A percentile compares a stretch with the other conserved stretches of the same genome.
Conservation (phyloP, 2,888 invertebrate species). For the Microplitis manilae region DNA sequence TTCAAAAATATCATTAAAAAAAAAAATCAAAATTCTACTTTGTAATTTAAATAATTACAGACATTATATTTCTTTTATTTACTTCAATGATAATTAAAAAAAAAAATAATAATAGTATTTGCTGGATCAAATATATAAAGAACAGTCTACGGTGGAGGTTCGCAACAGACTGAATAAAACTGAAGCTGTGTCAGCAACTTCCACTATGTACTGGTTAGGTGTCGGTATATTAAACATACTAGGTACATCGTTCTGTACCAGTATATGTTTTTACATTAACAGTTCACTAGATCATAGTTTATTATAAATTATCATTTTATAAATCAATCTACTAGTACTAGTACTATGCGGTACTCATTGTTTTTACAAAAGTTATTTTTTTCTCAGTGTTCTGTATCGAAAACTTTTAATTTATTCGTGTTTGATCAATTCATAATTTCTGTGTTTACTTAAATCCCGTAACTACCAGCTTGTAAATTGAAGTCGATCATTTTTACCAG, state of each 20-base stretch:
- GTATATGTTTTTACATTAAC: background rate
- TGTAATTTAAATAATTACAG: too few species aligned
- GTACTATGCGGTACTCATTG: background rate
- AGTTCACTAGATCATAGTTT: background rate
- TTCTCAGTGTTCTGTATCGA: too few species aligned
- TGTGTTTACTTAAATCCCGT: too few species aligned
- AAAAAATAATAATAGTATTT: conserved; percentile 19
- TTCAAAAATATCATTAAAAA: too few species aligned
- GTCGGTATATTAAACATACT: conserved; percentile 17
- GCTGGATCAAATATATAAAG: conserved; percentile 46
- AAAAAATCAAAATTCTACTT: too few species aligned
- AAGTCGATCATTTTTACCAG: too few species aligned
- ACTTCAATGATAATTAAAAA: background rate
- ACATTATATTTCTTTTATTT: conserved; percentile 22
- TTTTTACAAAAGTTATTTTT: background rate
- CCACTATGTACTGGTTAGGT: conserved; percentile 28
- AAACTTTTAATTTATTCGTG: too few species aligned
- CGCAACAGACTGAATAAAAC: conserved; percentile 60
- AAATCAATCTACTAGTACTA: background rate
- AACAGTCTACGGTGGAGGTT: conserved; percentile 60
- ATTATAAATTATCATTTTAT: background rate
- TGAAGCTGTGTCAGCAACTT: conserved; percentile 27
- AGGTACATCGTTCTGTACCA: conserved; percentile 4
- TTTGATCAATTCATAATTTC: too few species aligned
- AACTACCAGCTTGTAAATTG: too few species aligned